Evolutionary conservation across 2,113 vertebrate species (phyloP), one percentile per base, ranked within the genome.

Genomic region (Cynoglossus semilaevis): DNA sequence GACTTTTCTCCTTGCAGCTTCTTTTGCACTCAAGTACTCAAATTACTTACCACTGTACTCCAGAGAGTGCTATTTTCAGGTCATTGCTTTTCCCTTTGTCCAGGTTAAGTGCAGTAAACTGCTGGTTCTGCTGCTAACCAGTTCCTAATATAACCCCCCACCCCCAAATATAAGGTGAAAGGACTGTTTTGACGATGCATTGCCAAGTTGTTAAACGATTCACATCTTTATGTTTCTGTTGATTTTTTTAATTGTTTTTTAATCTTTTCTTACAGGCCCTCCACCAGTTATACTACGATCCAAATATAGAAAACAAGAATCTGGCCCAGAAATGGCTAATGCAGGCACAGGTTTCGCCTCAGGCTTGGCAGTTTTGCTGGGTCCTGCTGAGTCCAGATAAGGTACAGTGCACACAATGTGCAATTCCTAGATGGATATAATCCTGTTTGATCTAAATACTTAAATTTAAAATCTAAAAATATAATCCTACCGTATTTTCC

Each of bases 321-420:
- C 88, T 98, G 89, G 96, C 97, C 79, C 97, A 99, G 91, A 99
- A 98, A 89, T 99, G 97, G 97, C 91, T 99, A 70, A 99, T 99
- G 97, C 96, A 98, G 87, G 97, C 97, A 0, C 97, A 99, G 88
- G 93, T 99, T 1, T 99, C 97, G 0, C 96, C 97, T 37, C 95
- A 99, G 81, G 97, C 96, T 2, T 99, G 97, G 97, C 96, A 99
- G 81, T 99, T 99, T 89, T 97, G 97, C 87, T 99, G 97, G 97
- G 91, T 90, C 64, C 87, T 99, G 29, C 91, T 99, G 41, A 93
- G 92, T 82, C 94, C 94, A 17, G 94, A 98, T 78, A 98, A 98
- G 90, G 91, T 92, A 79, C 18, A 67, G 22, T 43, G 16, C 41
- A 47, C 15, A 38, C 58, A 66, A n/a, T n/a, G n/a, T n/a, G n/a